These are phyloP conservation scores for Camelus dromedarius DNA, from an alignment of 2,113 vertebrate genomes.

Conservation along the genomic window DNA sequence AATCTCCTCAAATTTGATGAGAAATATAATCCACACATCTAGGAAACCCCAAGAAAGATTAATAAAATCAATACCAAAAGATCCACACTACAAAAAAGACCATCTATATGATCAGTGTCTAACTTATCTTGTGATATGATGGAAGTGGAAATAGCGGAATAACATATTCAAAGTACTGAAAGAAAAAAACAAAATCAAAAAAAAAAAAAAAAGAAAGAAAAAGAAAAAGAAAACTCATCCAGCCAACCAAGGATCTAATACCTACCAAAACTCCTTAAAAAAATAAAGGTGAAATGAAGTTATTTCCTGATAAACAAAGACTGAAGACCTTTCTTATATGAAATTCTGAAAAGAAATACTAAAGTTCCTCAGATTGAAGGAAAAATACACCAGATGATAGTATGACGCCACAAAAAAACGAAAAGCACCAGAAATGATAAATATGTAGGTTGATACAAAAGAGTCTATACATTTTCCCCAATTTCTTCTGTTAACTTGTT, in stretches of 20 bases:
- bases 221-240: neutral
- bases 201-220: neutral
- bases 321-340: neutral
- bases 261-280: neutral
- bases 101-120: neutral
- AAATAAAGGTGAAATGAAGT: neutral
- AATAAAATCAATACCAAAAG: neutral
- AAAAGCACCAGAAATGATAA: neutral
- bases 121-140: neutral
- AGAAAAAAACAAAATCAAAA: neutral
- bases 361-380: neutral
- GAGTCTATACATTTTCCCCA: neutral
- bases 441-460: neutral
- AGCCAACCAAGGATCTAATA: neutral
- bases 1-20: neutral
- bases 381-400: neutral
- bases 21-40: neutral
- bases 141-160: neutral
- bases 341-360: neutral
- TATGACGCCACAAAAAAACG: neutral
- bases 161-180: neutral
- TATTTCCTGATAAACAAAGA: neutral
- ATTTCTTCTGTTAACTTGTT: neutral
- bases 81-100: neutral
- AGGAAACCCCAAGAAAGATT: neutral